Evolutionary conservation across 1,140 invertebrate genomes (phyloP).

Genomic region (Galleria mellonella): DNA sequence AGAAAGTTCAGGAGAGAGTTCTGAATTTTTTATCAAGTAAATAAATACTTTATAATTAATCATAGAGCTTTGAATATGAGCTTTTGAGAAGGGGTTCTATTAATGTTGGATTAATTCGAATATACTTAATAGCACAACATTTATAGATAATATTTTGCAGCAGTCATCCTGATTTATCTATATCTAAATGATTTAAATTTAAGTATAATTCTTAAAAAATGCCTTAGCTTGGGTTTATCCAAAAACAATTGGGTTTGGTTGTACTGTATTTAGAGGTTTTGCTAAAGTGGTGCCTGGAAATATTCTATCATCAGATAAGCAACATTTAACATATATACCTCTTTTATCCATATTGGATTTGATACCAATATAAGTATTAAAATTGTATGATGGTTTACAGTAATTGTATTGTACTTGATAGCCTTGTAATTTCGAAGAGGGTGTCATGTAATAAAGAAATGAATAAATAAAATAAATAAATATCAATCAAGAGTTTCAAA

Average conservation of each 20-base stretch:
- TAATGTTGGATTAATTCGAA: slow-evolving; percentile 14
- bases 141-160: slow-evolving; percentile 27
- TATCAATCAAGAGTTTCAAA: too few species aligned
- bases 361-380: slow-evolving; percentile 33
- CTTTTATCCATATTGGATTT: slow-evolving; percentile 25
- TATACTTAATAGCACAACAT: slow-evolving; percentile 11
- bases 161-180: slow-evolving; percentile 24
- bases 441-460: too few species aligned
- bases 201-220: slow-evolving; percentile 38
- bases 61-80: slow-evolving; percentile 17
- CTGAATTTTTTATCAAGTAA: slow-evolving; percentile 14
- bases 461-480: too few species aligned
- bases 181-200: slow-evolving; percentile 37
- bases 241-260: slow-evolving; percentile 43
- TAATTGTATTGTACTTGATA: slow-evolving; percentile 44
- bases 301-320: slow-evolving; percentile 31
- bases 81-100: slow-evolving; percentile 22
- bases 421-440: too few species aligned
- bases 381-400: slow-evolving; percentile 15
- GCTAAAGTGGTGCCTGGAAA: slow-evolving; percentile 14
- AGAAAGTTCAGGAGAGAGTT: slow-evolving; percentile 12
- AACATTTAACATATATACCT: slow-evolving; percentile 36
- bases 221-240: slow-evolving; percentile 11
- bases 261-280: slow-evolving; percentile 18
- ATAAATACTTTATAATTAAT: slow-evolving; percentile 27